Conservation (phyloP, 2,888 invertebrate species). For the Noctua comes region DNA sequence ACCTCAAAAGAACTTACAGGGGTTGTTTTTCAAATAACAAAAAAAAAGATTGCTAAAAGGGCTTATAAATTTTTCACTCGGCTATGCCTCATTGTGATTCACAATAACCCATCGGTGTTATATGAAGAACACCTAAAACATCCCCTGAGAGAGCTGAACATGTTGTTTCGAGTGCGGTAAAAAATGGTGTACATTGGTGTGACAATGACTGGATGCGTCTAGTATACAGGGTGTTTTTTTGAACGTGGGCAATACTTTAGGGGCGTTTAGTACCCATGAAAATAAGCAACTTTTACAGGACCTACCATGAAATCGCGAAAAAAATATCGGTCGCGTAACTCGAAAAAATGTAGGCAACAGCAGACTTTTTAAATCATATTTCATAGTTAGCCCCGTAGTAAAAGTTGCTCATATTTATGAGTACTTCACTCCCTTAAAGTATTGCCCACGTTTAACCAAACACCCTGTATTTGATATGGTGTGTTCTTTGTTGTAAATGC, state of each 20-base stretch:
- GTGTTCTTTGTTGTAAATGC: background rate
- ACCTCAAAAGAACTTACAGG: constrained; percentile 59
- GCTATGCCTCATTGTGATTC: constrained; percentile 68
- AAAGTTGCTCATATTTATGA: too few species aligned
- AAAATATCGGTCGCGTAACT: too few species aligned
- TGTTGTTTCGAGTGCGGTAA: constrained; percentile 52
- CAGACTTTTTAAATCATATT: too few species aligned
- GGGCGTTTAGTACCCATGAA: too few species aligned
- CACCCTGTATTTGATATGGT: background rate
- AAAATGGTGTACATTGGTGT: constrained; percentile 22
- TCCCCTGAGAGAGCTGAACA: constrained; percentile 70
- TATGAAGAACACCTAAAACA: constrained; percentile 73
- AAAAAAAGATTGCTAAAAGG: constrained; percentile 67
- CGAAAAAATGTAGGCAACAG: too few species aligned
- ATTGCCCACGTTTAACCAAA: too few species aligned
- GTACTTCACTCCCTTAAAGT: too few species aligned
- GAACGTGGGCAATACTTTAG: too few species aligned
- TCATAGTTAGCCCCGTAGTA: too few species aligned
- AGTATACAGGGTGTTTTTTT: too few species aligned
- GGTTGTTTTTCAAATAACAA: constrained; percentile 49
- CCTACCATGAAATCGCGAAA: too few species aligned
- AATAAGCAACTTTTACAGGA: too few species aligned
- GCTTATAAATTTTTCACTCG: constrained; percentile 77
- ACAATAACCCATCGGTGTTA: constrained; percentile 65
- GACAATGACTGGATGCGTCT: constrained; percentile 39